Conservation (phyloP, 2,797 vertebrate genomes). For the Semaprochilodus insignis region DNA sequence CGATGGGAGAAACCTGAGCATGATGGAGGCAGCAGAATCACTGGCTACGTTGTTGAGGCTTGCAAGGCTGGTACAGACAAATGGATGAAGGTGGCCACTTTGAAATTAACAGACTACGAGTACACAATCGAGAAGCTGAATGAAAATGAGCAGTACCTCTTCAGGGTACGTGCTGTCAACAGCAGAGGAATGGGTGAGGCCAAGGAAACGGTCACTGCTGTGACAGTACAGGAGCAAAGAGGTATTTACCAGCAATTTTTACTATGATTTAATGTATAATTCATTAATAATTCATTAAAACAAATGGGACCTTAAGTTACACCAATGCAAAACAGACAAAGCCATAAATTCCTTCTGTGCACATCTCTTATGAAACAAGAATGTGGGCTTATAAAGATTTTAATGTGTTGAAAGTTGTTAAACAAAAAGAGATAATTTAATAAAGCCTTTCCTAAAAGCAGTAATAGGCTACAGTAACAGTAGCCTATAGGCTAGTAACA, state of each 20-base stretch:
- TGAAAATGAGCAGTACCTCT: constrained; percentile 95
- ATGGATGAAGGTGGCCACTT: constrained; percentile 95
- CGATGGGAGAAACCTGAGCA: constrained; percentile 97
- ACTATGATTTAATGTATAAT: background rate
- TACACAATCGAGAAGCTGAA: constrained; percentile 94
- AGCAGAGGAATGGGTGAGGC: constrained; percentile 91
- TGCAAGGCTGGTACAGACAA: constrained; percentile 94
- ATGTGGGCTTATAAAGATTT: too few relatives aligned
- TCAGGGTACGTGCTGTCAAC: constrained; percentile 93
- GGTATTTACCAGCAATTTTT: constrained; percentile 75
- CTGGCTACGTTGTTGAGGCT: constrained; percentile 92
- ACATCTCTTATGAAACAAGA: too few relatives aligned
- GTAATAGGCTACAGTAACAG: too few relatives aligned
- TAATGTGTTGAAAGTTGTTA: too few relatives aligned
- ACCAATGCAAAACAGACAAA: too few relatives aligned
- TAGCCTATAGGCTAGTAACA: too few relatives aligned
- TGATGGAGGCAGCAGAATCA: constrained; percentile 95
- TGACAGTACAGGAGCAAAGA: constrained; percentile 94
- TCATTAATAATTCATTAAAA: background rate
- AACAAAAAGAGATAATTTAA: too few relatives aligned
- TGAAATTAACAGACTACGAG: constrained; percentile 90
- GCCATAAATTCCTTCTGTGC: too few relatives aligned
- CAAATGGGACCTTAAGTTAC: too few relatives aligned
- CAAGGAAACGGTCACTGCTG: constrained; percentile 90
- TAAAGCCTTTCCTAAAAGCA: too few relatives aligned